phyloP scores from a whole-genome alignment of 1,140 invertebrate genomes.

The Caerostris darwini region DNA sequence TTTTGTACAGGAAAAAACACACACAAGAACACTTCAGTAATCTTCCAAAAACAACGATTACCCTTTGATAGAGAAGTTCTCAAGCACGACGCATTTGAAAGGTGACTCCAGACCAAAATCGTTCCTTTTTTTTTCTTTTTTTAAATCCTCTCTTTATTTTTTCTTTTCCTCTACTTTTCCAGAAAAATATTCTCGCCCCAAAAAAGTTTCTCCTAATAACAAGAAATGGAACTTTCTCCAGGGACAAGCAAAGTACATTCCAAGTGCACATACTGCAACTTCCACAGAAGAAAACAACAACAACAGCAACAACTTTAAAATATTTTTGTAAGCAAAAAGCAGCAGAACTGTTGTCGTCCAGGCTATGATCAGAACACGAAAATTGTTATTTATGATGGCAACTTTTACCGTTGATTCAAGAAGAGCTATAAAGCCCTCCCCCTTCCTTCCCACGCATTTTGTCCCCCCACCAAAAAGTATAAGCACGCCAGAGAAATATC shows the following conservation, averaged over 20 bases:
- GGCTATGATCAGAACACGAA: slow-evolving; percentile 46
- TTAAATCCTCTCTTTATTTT: not conserved
- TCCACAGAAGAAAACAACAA: not conserved
- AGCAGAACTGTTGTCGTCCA: slow-evolving; percentile 25
- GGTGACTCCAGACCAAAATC: slow-evolving; percentile 11
- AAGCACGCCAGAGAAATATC: slow-evolving; percentile 37
- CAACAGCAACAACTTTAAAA: not conserved
- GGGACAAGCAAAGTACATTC: slow-evolving; percentile 32
- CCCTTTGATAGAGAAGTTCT: not conserved
- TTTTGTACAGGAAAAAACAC: not conserved
- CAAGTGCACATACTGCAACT: not conserved
- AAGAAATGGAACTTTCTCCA: not conserved
- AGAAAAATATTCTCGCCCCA: not conserved
- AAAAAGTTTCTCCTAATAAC: slow-evolving; percentile 22
- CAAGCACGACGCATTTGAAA: not conserved
- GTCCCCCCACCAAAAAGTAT: not conserved
- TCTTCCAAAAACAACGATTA: not conserved
- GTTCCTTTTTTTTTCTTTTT: not conserved
- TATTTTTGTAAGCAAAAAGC: slow-evolving; percentile 27
- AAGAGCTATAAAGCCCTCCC: slow-evolving; percentile 57
- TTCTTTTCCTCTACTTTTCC: not conserved
- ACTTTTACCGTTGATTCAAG: slow-evolving; percentile 39
- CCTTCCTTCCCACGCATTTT: not conserved
- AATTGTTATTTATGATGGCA: slow-evolving; percentile 74
- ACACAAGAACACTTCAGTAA: not conserved